phyloP scores from a whole-genome alignment of 2,797 vertebrate species.

The Distichodus sexfasciatus region DNA sequence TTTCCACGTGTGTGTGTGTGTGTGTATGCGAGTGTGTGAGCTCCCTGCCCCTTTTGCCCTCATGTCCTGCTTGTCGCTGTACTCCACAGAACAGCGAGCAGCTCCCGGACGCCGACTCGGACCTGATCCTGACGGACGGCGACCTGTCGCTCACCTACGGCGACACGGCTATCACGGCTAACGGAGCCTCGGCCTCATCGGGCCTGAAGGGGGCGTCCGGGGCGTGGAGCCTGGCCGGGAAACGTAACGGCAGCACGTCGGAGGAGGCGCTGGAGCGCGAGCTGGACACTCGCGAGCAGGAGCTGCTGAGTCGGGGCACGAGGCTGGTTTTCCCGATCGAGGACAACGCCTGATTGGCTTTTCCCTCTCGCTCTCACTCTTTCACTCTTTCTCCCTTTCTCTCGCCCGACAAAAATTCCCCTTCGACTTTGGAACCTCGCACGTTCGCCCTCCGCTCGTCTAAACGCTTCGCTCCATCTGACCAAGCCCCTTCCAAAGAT shows the following conservation, averaged over 20 bases:
- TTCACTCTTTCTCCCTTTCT: too few species aligned
- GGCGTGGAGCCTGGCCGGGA: conserved; percentile 62
- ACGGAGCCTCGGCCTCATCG: conserved; percentile 82
- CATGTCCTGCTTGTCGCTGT: conserved; percentile 41
- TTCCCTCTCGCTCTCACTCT: background rate
- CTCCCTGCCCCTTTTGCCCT: conserved; percentile 38
- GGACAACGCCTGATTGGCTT: conserved; percentile 80
- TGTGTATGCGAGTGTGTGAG: background rate
- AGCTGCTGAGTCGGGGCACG: conserved; percentile 88
- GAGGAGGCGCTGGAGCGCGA: conserved; percentile 90
- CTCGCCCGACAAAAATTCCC: background rate
- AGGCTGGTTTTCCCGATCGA: conserved; percentile 93
- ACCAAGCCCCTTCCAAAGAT: conserved; percentile 46
- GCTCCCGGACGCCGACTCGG: conserved; percentile 87
- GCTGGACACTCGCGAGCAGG: conserved; percentile 86
- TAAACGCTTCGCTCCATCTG: conserved; percentile 33
- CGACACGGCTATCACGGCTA: conserved; percentile 89
- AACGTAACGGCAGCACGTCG: conserved; percentile 77
- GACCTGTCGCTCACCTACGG: conserved; percentile 92
- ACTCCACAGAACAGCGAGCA: conserved; percentile 87
- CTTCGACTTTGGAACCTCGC: conserved; percentile 38
- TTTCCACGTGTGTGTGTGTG: background rate
- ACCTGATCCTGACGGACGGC: conserved; percentile 86
- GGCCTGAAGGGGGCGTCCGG: conserved; percentile 64
- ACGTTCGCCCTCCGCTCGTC: conserved; percentile 33